Conservation (phyloP, 1,140 invertebrate species). For the Solenopsis invicta region DNA sequence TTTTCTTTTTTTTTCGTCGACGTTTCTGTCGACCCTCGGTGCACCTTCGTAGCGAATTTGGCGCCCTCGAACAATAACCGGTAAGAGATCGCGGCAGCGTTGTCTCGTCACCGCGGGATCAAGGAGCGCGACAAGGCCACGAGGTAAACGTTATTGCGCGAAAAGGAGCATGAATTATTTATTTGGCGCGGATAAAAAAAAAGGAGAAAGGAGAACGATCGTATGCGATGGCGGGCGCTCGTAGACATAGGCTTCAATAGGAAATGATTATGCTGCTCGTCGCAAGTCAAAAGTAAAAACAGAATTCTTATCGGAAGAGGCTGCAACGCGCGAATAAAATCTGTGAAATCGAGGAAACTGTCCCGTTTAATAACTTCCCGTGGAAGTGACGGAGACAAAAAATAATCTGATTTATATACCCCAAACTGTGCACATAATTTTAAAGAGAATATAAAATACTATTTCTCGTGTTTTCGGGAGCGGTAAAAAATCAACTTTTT, state of each 20-base stretch:
- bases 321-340: neutral
- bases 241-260: constrained; percentile 62
- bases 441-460: neutral
- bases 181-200: constrained; percentile 75
- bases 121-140: constrained; percentile 77
- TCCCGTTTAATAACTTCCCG: neutral
- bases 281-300: constrained; percentile 28
- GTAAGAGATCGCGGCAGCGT: constrained; percentile 64
- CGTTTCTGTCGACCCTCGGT: constrained; percentile 44
- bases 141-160: constrained; percentile 78
- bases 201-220: constrained; percentile 68
- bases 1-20: neutral
- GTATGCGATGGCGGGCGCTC: constrained; percentile 67
- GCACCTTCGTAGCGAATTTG: constrained; percentile 65
- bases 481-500: neutral
- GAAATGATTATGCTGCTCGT: constrained; percentile 42
- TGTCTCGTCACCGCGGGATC: constrained; percentile 70
- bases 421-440: neutral
- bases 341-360: neutral
- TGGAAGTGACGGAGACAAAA: neutral
- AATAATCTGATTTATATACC: neutral
- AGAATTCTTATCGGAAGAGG: neutral
- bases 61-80: constrained; percentile 71
- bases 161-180: constrained; percentile 84
- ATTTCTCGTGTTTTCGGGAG: neutral